Base-by-base conservation (phyloP, 2,797 vertebrate genomes). In the Leucoraja ocellata region DNA sequence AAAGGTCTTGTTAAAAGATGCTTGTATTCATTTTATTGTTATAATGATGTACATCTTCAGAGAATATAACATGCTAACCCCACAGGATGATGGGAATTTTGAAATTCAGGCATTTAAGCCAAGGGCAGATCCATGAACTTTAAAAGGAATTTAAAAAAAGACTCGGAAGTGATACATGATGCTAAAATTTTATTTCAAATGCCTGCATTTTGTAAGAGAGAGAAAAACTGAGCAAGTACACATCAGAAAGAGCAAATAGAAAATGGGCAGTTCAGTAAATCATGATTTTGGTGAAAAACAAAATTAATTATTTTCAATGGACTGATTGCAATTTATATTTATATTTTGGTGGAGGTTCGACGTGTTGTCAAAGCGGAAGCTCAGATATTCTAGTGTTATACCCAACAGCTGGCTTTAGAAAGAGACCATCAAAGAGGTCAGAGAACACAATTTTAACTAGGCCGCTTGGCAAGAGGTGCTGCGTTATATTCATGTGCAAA, bases 21-120 rank as follows among this genome's bases (percentile, higher is more conserved):
- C 74, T 74, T 83, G 81, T 76, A 46, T 76, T 74, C 28, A 73
- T 91, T 71, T 91, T 74, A 74, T 91, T 91, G 46, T 32, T 71
- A 39, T 32, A 16, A 16, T 16, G 28, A 0, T 32, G n/a, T n/a
- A 86, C 14, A 58, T 86, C 58, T n/a, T 65, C n/a, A 32, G 58
- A 86, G 83, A 86, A 86, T 32, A 16, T 13, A 63, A 6, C n/a
- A 14, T 54, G 2, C 28, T 63, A 18, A 13, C 16, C n/a, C n/a
- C 0, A 61, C 80, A 83, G 46, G 32, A 86, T 32, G 83, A 6
- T 63, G 28, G 13, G 61, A 88, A 18, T 68, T 32, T 88, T 65
- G 32, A 61, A 68, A n/a, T 14, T 63, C 11, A n/a, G 11, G 13
- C 11, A 10, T 14, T 32, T 36, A 9, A 61, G 6, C 8, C 63